These are phyloP conservation scores for Noctua pronuba DNA, from an alignment of 2,888 invertebrate species.

Conservation along the genomic window DNA sequence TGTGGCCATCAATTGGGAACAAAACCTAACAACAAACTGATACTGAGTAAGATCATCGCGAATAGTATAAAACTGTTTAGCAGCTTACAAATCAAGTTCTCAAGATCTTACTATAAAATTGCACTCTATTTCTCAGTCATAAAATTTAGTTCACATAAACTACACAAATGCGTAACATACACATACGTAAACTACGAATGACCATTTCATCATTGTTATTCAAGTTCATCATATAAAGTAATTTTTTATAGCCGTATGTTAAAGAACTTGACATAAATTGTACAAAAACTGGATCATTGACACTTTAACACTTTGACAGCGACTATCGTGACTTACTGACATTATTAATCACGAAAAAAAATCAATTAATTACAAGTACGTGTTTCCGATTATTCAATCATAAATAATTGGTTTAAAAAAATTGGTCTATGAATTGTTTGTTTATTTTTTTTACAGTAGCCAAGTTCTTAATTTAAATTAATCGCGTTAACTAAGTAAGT, in stretches of 20 bases:
- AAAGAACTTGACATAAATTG: conserved; percentile 71
- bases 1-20: background rate
- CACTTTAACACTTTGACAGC: conserved; percentile 47
- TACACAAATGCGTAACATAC: conserved; percentile 42
- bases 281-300: conserved; percentile 64
- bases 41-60: background rate
- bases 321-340: conserved; percentile 32
- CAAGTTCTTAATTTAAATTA: conserved; percentile 28
- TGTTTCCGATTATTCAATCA: conserved; percentile 44
- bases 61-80: background rate
- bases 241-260: conserved; percentile 58
- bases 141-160: conserved; percentile 29
- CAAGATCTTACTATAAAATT: background rate
- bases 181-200: conserved; percentile 33
- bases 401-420: background rate
- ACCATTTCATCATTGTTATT: conserved; percentile 63
- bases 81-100: background rate
- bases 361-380: conserved; percentile 30
- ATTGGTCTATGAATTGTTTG: conserved; percentile 27
- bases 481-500: conserved; percentile 16
- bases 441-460: conserved; percentile 23
- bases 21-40: background rate
- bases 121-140: background rate
- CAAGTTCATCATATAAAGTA: conserved; percentile 57
- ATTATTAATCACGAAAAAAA: conserved; percentile 39